These are phyloP conservation scores for Enteromius mattozi DNA, from an alignment of 2,797 vertebrate species.

Conservation along the genomic window DNA sequence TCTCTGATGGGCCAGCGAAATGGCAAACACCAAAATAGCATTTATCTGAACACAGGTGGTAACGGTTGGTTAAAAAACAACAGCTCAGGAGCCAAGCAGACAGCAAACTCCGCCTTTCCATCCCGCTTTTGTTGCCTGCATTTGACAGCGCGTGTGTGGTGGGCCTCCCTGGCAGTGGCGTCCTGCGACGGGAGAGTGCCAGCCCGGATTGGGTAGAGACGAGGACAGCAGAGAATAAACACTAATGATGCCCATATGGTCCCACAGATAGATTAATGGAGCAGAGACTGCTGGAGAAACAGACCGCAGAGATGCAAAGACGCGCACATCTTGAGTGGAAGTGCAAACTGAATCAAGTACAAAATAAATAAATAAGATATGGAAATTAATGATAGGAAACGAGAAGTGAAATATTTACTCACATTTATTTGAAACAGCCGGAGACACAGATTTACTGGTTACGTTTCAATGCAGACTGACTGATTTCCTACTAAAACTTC, in stretches of 20 bases:
- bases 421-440: slow-evolving; percentile 35
- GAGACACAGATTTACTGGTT: slow-evolving; percentile 25
- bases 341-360: neutral
- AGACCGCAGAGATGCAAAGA: slow-evolving; percentile 53
- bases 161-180: slow-evolving; percentile 17
- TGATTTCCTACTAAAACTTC: neutral
- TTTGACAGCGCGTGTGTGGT: neutral
- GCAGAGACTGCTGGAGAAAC: slow-evolving; percentile 49
- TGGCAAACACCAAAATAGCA: slow-evolving; percentile 42
- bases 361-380: slow-evolving; percentile 18
- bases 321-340: slow-evolving; percentile 1
- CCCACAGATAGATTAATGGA: slow-evolving; percentile 59
- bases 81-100: slow-evolving; percentile 3
- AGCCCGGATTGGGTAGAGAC: slow-evolving; percentile 39
- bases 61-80: slow-evolving; percentile 24
- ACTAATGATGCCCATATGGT: slow-evolving; percentile 60
- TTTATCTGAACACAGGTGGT: slow-evolving; percentile 44
- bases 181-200: slow-evolving; percentile 16
- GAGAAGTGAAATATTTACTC: slow-evolving; percentile 46
- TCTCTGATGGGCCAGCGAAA: slow-evolving; percentile 20
- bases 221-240: slow-evolving; percentile 46
- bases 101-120: neutral
- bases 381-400: slow-evolving; percentile 40
- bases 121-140: neutral
- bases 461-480: slow-evolving; percentile 6